A percentile compares a stretch with the other conserved stretches of the same genome.
phyloP scores from a whole-genome alignment of 2,888 invertebrate species.

The Ophioninae sp. region DNA sequence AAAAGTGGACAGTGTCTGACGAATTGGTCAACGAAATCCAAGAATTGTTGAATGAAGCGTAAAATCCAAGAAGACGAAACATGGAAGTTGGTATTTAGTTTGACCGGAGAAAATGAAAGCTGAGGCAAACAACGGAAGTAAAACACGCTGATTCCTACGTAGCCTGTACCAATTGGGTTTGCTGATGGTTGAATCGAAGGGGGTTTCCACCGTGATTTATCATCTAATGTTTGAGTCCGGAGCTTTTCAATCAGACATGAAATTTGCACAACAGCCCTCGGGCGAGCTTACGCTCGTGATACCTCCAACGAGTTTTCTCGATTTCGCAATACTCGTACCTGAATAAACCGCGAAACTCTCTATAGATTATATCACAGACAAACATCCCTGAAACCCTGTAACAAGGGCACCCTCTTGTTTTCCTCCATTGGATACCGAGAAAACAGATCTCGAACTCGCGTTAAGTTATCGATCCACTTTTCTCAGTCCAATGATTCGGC shows the following conservation, averaged over 20 bases:
- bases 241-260: conserved; percentile 78
- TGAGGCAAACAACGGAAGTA: conserved; percentile 52
- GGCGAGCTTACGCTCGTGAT: conserved; percentile 52
- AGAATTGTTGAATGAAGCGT: background rate
- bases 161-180: conserved; percentile 1
- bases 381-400: conserved; percentile 69
- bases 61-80: conserved; percentile 13
- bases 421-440: conserved; percentile 13
- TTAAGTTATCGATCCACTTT: conserved; percentile 23
- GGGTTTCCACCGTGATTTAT: conserved; percentile 73
- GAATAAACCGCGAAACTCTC: conserved; percentile 49
- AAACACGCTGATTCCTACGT: conserved; percentile 42
- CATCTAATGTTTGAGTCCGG: conserved; percentile 79
- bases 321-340: conserved; percentile 48
- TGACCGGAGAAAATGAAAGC: conserved; percentile 19
- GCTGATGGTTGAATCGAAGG: conserved; percentile 56
- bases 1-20: background rate
- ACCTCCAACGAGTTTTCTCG: conserved; percentile 43
- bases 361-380: conserved; percentile 75
- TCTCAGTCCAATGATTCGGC: conserved; percentile 27
- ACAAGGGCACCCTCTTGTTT: conserved; percentile 67
- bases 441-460: conserved; percentile 8
- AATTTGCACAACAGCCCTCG: conserved; percentile 79
- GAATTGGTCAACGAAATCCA: background rate
- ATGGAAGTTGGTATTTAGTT: conserved; percentile 57